phyloP scores from a whole-genome alignment of 2,113 vertebrate genomes.

The Irena cyanogastra region DNA sequence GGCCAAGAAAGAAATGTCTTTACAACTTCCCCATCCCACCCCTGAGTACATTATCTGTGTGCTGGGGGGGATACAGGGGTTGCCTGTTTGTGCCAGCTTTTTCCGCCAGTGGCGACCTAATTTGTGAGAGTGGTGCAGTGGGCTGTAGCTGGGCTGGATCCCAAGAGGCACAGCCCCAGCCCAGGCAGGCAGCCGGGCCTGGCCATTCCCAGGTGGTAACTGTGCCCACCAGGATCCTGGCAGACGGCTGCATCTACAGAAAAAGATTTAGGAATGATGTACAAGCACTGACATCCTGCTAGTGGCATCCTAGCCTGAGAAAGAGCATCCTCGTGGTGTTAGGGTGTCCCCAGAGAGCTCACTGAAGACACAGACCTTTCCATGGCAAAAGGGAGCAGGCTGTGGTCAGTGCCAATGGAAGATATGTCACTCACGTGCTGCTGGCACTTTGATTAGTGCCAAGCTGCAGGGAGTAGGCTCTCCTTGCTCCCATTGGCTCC shows the following conservation, averaged over 20 bases:
- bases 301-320: neutral
- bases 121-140: accelerated
- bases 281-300: neutral
- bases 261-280: neutral
- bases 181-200: accelerated
- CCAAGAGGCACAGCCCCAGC: neutral
- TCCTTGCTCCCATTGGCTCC: neutral
- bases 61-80: accelerated
- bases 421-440: neutral
- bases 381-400: neutral
- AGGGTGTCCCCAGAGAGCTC: neutral
- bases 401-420: neutral
- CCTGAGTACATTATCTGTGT: neutral
- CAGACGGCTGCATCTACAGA: neutral
- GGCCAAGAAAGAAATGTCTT: neutral
- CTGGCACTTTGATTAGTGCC: neutral
- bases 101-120: neutral
- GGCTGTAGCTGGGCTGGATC: neutral
- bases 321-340: neutral
- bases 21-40: neutral
- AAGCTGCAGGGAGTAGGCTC: neutral
- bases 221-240: neutral
- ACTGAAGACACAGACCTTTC: neutral
- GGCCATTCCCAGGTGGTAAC: accelerated
- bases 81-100: neutral